A percentile compares a stretch with the other conserved stretches of the same genome.
phyloP scores from a whole-genome alignment of 2,888 invertebrate genomes.

The Protula sp. region DNA sequence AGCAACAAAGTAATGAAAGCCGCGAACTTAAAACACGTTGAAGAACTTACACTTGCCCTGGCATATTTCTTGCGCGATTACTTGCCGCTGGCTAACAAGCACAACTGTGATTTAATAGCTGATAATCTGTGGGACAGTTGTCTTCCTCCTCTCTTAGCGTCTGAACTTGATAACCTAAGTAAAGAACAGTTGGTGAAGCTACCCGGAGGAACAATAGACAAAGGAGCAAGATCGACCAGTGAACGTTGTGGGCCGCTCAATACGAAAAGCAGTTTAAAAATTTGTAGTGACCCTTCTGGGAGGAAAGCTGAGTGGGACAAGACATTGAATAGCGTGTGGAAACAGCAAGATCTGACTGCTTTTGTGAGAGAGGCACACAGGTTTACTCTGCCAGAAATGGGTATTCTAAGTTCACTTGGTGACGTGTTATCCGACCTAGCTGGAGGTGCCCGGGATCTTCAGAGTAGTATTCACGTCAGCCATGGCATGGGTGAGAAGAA shows the following conservation, averaged over 20 bases:
- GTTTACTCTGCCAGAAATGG: slow-evolving; percentile 13
- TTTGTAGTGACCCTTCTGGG: background rate
- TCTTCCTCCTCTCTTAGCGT: slow-evolving; percentile 25
- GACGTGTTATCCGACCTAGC: background rate
- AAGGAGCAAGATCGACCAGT: too few relatives aligned
- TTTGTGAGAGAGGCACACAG: slow-evolving; percentile 20
- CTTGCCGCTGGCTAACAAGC: slow-evolving; percentile 38
- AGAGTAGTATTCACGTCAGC: slow-evolving; percentile 17
- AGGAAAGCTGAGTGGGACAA: slow-evolving; percentile 2
- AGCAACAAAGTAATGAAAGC: too few relatives aligned
- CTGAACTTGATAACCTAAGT: slow-evolving; percentile 25
- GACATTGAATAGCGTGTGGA: slow-evolving; percentile 12
- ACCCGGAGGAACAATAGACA: slow-evolving; percentile 10
- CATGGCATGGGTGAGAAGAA: slow-evolving; percentile 46
- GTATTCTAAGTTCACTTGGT: slow-evolving; percentile 1
- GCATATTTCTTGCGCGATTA: slow-evolving; percentile 28
- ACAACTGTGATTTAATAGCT: slow-evolving; percentile 39
- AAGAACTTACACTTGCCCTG: too few relatives aligned
- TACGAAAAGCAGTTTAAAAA: background rate
- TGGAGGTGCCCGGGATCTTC: background rate
- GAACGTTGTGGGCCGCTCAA: background rate
- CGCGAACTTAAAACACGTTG: too few relatives aligned
- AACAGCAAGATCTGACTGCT: slow-evolving; percentile 14
- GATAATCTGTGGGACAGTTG: slow-evolving; percentile 31
- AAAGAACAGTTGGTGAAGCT: slow-evolving; percentile 22